phyloP scores from a whole-genome alignment of 35 echinoderm and acorn worm species.

The Stichopus chloronotus region DNA sequence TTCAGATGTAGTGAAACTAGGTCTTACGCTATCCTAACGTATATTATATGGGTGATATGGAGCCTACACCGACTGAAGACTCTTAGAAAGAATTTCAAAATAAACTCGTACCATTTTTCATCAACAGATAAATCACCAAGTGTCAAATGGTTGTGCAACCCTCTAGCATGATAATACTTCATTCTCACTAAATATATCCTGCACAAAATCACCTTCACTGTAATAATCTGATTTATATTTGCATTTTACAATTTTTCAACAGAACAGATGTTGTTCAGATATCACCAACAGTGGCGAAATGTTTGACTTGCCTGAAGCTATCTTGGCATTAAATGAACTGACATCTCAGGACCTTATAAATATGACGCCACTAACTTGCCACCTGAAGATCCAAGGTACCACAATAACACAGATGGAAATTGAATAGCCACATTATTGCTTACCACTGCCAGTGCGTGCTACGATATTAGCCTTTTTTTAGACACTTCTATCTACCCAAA shows the following conservation, averaged over 20 bases:
- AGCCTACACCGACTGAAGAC: too few relatives aligned
- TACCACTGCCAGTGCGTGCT: background rate
- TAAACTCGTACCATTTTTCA: too few relatives aligned
- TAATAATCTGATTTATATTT: background rate
- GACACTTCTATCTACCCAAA: background rate
- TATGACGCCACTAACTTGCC: background rate
- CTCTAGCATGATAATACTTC: too few relatives aligned
- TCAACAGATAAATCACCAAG: too few relatives aligned
- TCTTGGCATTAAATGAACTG: background rate
- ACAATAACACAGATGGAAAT: slow-evolving; percentile 11
- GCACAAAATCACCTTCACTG: too few relatives aligned
- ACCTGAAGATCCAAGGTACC: background rate
- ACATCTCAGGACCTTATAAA: background rate
- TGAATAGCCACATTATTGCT: background rate
- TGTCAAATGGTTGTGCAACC: too few relatives aligned
- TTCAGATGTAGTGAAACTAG: too few relatives aligned
- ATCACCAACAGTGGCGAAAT: background rate
- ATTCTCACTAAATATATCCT: too few relatives aligned
- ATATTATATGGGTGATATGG: too few relatives aligned
- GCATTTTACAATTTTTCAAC: background rate
- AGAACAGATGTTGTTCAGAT: background rate
- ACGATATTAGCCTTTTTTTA: background rate
- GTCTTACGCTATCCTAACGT: too few relatives aligned
- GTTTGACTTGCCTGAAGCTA: background rate
- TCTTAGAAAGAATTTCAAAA: too few relatives aligned